These are phyloP conservation scores for Phylloscopus trochilus DNA, from an alignment of 2,113 vertebrate species.

Conservation along the genomic window DNA sequence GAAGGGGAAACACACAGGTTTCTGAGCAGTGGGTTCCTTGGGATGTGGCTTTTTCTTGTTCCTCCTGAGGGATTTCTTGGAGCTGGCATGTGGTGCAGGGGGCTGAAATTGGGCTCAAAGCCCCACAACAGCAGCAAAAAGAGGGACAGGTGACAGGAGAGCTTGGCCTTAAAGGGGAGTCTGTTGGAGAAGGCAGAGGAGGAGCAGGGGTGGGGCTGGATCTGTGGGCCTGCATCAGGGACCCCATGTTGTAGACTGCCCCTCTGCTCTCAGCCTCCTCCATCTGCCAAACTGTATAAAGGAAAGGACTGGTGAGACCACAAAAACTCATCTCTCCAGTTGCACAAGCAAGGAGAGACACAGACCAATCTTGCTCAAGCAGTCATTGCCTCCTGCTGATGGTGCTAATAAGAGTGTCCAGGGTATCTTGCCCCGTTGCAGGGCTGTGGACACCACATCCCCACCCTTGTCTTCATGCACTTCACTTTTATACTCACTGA, in stretches of 20 bases:
- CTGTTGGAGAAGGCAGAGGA: conserved; percentile 62
- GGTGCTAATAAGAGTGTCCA: conserved; percentile 68
- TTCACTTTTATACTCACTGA: conserved; percentile 75
- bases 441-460: conserved; percentile 59
- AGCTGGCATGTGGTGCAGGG: conserved; percentile 63
- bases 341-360: neutral
- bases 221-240: conserved; percentile 63
- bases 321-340: neutral
- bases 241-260: conserved; percentile 71
- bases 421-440: conserved; percentile 63
- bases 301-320: neutral
- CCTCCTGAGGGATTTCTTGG: conserved; percentile 73
- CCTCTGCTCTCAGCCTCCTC: conserved; percentile 76
- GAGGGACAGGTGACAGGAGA: conserved; percentile 55
- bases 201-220: conserved; percentile 47
- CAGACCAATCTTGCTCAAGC: conserved; percentile 74
- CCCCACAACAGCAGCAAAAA: conserved; percentile 60
- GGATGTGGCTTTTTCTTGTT: conserved; percentile 33
- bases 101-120: conserved; percentile 60
- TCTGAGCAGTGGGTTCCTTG: neutral
- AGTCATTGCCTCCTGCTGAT: conserved; percentile 73
- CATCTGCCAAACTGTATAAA: conserved; percentile 59
- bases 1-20: conserved; percentile 69
- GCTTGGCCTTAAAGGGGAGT: conserved; percentile 70
- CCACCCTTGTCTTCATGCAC: conserved; percentile 26